Evolutionary conservation across 2,113 vertebrate genomes (phyloP).

Genomic region (Phycodurus eques): DNA sequence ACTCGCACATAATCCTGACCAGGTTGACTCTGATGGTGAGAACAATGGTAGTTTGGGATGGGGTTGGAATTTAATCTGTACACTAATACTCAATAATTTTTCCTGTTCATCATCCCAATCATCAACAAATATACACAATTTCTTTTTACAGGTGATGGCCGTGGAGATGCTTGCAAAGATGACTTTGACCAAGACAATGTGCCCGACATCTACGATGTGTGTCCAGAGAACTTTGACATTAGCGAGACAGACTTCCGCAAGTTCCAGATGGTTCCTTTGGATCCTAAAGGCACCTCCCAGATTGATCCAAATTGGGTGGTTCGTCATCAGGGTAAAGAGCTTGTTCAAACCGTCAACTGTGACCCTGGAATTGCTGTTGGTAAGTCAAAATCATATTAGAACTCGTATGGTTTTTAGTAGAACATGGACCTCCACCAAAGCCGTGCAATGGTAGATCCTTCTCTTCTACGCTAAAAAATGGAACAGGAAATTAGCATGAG

Average conservation of each 20-base stretch:
- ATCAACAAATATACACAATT: neutral
- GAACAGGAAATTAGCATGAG: too few relatives aligned
- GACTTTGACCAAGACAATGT: slow-evolving; percentile 96
- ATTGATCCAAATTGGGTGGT: slow-evolving; percentile 99
- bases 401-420: neutral
- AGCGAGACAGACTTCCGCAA: slow-evolving; percentile 95
- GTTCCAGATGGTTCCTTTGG: slow-evolving; percentile 98
- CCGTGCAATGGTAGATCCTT: neutral
- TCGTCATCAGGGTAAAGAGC: slow-evolving; percentile 96
- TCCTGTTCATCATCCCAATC: neutral
- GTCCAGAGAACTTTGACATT: slow-evolving; percentile 94
- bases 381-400: slow-evolving; percentile 46
- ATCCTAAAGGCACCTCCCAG: slow-evolving; percentile 97
- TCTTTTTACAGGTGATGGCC: slow-evolving; percentile 82
- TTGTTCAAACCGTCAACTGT: slow-evolving; percentile 98
- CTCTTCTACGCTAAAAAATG: neutral
- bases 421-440: too few relatives aligned
- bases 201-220: slow-evolving; percentile 93
- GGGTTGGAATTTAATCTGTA: too few relatives aligned
- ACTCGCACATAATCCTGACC: slow-evolving; percentile 88
- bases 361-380: slow-evolving; percentile 97
- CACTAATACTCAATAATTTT: neutral
- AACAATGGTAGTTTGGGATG: neutral
- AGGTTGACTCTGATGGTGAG: slow-evolving; percentile 92
- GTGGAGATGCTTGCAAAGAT: slow-evolving; percentile 94